A percentile compares a stretch with the other conserved stretches of the same genome.
phyloP scores from a whole-genome alignment of 1,140 invertebrate genomes.

The Conus betulinus region DNA sequence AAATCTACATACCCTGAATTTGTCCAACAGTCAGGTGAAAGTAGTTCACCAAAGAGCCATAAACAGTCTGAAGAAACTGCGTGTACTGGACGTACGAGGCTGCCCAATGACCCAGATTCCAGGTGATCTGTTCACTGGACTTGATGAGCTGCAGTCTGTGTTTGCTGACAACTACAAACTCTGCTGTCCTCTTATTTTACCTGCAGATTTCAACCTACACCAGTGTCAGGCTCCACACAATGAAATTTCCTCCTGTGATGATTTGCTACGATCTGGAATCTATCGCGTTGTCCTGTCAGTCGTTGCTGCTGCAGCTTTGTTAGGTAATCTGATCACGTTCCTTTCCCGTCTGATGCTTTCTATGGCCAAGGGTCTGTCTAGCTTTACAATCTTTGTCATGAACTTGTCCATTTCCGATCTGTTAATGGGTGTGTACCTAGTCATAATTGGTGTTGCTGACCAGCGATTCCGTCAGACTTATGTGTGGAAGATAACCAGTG shows the following conservation, averaged over 20 bases:
- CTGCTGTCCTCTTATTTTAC: slow-evolving; percentile 1
- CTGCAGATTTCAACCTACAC: background rate
- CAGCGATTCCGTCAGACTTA: background rate
- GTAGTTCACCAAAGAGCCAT: background rate
- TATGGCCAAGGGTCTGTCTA: background rate
- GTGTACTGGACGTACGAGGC: slow-evolving; percentile 14
- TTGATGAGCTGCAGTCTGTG: background rate
- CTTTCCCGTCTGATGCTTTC: background rate
- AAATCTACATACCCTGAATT: background rate
- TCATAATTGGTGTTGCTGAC: slow-evolving; percentile 8
- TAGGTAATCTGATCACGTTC: slow-evolving; percentile 44
- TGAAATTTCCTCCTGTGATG: slow-evolving; percentile 26
- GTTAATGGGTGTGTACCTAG: slow-evolving; percentile 22
- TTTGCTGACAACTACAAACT: slow-evolving; percentile 28
- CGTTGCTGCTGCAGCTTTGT: slow-evolving; percentile 44
- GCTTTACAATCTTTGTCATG: background rate
- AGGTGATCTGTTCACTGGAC: background rate
- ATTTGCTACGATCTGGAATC: slow-evolving; percentile 11
- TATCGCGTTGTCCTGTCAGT: slow-evolving; percentile 45
- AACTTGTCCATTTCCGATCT: background rate
- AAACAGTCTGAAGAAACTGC: background rate
- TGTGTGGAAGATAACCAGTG: background rate
- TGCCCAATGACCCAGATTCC: slow-evolving; percentile 1
- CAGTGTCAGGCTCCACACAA: background rate
- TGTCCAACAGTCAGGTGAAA: slow-evolving; percentile 6